Evolutionary conservation across 1,140 invertebrate species (phyloP).

Genomic region (Aphidius gifuensis): DNA sequence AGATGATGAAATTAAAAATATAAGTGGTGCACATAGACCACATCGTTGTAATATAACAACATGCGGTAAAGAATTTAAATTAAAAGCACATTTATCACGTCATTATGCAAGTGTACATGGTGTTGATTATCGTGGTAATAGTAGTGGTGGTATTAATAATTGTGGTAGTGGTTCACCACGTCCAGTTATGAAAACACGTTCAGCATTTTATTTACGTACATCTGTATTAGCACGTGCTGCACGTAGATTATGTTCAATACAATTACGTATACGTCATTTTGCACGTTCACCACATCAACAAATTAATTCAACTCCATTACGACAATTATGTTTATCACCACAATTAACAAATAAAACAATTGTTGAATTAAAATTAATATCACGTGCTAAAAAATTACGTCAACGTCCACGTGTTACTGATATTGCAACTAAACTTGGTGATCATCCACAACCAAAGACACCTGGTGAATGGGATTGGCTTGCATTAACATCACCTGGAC

Average conservation of each 20-base stretch:
- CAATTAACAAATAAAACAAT: slow-evolving; percentile 79
- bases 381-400: slow-evolving; percentile 77
- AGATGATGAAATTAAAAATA: slow-evolving; percentile 54
- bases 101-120: slow-evolving; percentile 92
- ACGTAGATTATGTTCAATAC: slow-evolving; percentile 76
- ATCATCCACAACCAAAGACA: slow-evolving; percentile 53
- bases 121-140: slow-evolving; percentile 56
- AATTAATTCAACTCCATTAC: slow-evolving; percentile 58
- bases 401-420: slow-evolving; percentile 70
- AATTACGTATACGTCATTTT: slow-evolving; percentile 80
- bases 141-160: slow-evolving; percentile 24
- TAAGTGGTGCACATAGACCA: slow-evolving; percentile 67
- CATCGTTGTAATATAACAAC: slow-evolving; percentile 85
- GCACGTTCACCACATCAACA: slow-evolving; percentile 80
- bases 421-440: slow-evolving; percentile 74
- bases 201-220: slow-evolving; percentile 90
- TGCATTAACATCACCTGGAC: slow-evolving; percentile 72
- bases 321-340: slow-evolving; percentile 65
- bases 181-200: slow-evolving; percentile 94
- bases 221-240: slow-evolving; percentile 85
- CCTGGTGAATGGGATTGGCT: slow-evolving; percentile 78
- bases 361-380: slow-evolving; percentile 71
- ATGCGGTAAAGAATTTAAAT: slow-evolving; percentile 92
- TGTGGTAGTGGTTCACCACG: slow-evolving; percentile 68
- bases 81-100: slow-evolving; percentile 86